Conservation (phyloP, 1,140 invertebrate genomes). For the Hyles euphorbiae region DNA sequence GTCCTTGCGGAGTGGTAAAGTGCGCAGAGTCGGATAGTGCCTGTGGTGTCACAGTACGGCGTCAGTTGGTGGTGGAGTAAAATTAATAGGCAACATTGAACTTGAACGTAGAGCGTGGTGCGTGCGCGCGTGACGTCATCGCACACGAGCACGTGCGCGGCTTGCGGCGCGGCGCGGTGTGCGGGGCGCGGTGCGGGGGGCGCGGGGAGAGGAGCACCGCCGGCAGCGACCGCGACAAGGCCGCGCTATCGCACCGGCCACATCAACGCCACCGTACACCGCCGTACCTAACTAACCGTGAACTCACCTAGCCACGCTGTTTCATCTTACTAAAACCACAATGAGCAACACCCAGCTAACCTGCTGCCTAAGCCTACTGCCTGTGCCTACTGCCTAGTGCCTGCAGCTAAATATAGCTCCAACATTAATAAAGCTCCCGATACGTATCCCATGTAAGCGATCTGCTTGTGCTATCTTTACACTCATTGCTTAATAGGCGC, state of each 20-base stretch:
- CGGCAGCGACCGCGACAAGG: conserved; percentile 37
- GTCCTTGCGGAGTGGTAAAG: conserved; percentile 1
- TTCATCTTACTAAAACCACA: neutral
- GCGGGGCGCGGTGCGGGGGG: too few relatives aligned
- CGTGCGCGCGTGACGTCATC: conserved; percentile 54
- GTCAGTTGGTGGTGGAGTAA: conserved; percentile 36
- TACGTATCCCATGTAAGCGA: too few relatives aligned
- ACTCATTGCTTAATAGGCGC: too few relatives aligned
- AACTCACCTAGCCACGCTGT: conserved; percentile 6
- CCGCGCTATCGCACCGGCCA: conserved; percentile 41
- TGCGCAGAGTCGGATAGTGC: too few relatives aligned
- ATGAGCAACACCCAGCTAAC: too few relatives aligned
- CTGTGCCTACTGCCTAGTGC: too few relatives aligned
- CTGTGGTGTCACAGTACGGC: neutral
- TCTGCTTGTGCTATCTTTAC: too few relatives aligned
- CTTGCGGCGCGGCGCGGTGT: conserved; percentile 13
- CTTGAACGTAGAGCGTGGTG: conserved; percentile 61
- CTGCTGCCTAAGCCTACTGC: too few relatives aligned
- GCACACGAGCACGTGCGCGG: conserved; percentile 44
- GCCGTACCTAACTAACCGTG: conserved; percentile 18
- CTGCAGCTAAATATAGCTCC: too few relatives aligned
- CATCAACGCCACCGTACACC: conserved; percentile 15
- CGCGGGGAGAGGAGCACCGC: conserved; percentile 2
- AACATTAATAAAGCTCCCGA: too few relatives aligned
- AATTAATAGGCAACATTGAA: conserved; percentile 71